Evolutionary conservation across 2,113 vertebrate genomes (phyloP).

Genomic region (Tor tambroides): DNA sequence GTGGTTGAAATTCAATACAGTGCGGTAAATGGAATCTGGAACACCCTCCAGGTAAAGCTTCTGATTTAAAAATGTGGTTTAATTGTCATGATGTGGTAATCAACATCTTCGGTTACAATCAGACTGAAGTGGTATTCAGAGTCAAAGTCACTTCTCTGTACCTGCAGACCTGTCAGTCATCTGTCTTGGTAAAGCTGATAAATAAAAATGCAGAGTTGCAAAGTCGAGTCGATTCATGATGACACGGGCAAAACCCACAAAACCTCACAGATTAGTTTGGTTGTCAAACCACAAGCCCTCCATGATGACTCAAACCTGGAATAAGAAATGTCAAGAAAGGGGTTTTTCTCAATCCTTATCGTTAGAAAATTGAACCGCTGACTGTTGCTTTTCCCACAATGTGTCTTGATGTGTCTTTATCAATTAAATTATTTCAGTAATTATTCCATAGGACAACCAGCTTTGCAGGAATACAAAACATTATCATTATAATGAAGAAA

Average conservation of each 20-base stretch:
- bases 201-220: slow-evolving; percentile 2
- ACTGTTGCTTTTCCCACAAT: neutral
- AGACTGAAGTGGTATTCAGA: neutral
- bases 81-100: too few relatives aligned
- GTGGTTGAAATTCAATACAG: slow-evolving; percentile 67
- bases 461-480: neutral
- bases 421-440: slow-evolving; percentile 18
- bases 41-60: neutral
- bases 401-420: neutral
- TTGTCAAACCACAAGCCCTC: slow-evolving; percentile 27
- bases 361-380: slow-evolving; percentile 13
- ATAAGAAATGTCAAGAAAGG: slow-evolving; percentile 52
- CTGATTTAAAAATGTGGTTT: slow-evolving; percentile 2
- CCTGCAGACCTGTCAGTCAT: neutral
- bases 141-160: neutral
- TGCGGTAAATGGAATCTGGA: slow-evolving; percentile 56
- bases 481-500: neutral
- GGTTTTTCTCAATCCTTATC: slow-evolving; percentile 39
- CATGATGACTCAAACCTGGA: slow-evolving; percentile 64
- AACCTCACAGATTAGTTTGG: slow-evolving; percentile 34
- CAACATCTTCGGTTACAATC: neutral
- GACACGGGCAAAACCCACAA: slow-evolving; percentile 39
- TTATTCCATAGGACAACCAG: neutral
- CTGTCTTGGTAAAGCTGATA: neutral
- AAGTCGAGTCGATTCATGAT: slow-evolving; percentile 1